Evolutionary conservation across 2,113 vertebrate genomes (phyloP).

Genomic region (Hyperopisus bebe): DNA sequence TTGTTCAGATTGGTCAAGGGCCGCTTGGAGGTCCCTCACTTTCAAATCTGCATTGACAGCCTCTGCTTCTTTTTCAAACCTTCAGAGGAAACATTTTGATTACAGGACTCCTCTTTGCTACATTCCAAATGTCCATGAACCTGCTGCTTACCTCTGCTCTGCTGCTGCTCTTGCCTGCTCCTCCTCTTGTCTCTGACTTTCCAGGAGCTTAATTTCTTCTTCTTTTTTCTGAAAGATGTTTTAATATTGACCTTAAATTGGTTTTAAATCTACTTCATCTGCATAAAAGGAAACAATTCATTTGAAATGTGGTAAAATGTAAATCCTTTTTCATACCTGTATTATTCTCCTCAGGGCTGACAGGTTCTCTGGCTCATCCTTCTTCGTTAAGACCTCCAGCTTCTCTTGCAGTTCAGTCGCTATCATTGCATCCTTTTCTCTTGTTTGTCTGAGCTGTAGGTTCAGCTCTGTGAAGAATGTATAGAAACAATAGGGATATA

Average conservation of each 20-base stretch:
- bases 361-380: constrained; percentile 43
- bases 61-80: constrained; percentile 51
- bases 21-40: constrained; percentile 49
- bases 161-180: constrained; percentile 41
- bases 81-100: constrained; percentile 26
- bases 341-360: constrained; percentile 52
- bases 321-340: constrained; percentile 40
- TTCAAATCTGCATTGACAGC: constrained; percentile 44
- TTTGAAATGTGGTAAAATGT: not conserved
- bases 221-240: constrained; percentile 51
- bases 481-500: not conserved
- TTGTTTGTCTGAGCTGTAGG: constrained; percentile 41
- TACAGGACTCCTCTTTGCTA: not conserved
- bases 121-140: not conserved
- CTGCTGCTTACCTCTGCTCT: constrained; percentile 44
- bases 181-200: constrained; percentile 44
- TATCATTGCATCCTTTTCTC: constrained; percentile 37
- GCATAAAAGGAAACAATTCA: not conserved
- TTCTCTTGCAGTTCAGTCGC: constrained; percentile 37
- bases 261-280: not conserved
- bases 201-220: constrained; percentile 46
- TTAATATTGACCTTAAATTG: not conserved
- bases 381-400: constrained; percentile 43
- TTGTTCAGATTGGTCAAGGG: constrained; percentile 38
- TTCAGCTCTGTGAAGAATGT: constrained; percentile 47